Percentiles rank a stretch among this genome's conserved stretches.
Evolutionary conservation across 2,888 invertebrate species (phyloP).

Genomic region (Nephrotoma flavescens): DNA sequence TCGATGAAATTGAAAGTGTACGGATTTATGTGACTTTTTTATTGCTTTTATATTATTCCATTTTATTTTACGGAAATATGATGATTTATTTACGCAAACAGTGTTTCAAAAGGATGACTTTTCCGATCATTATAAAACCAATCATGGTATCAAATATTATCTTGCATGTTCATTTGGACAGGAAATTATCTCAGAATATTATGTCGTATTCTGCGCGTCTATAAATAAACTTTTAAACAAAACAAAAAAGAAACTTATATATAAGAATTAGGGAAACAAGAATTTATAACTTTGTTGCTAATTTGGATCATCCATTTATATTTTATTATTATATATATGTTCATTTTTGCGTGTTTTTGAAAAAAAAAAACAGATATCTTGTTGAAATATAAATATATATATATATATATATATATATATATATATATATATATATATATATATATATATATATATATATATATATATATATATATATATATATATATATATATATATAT

Average conservation of each 20-base stretch:
- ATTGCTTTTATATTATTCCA: not conserved
- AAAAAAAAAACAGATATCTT: not conserved
- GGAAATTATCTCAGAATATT: not conserved
- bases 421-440: too few species aligned
- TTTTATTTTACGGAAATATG: not conserved
- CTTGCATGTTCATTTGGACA: not conserved
- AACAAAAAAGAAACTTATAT: not conserved
- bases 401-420: too few species aligned
- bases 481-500: too few species aligned
- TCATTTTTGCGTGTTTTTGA: not conserved
- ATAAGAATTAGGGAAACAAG: not conserved
- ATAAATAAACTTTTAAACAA: not conserved
- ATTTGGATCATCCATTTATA: not conserved
- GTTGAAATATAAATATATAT: not conserved
- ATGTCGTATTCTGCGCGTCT: not conserved
- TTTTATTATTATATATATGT: not conserved
- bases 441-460: too few species aligned
- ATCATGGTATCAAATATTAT: not conserved
- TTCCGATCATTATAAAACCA: not conserved
- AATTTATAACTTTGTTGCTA: not conserved
- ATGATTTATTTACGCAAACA: not conserved
- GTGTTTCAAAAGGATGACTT: not conserved
- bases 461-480: too few species aligned
- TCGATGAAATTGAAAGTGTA: conserved; percentile 5
- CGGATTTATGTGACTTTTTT: not conserved